Conservation (phyloP, 2,888 invertebrate species). For the Cheilosia scutellata region DNA sequence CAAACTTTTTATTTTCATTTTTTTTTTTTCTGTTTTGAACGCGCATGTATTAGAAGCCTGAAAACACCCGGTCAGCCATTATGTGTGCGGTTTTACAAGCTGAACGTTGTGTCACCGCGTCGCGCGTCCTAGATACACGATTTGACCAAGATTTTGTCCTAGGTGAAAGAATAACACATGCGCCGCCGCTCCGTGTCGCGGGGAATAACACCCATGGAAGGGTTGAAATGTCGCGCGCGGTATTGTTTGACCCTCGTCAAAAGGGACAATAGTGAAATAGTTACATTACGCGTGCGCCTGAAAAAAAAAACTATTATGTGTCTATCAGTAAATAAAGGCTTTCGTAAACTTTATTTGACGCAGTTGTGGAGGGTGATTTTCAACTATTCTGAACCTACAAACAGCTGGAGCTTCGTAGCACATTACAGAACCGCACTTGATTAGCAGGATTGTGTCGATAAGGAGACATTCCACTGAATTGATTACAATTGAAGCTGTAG, state of each 20-base stretch:
- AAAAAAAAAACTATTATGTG: too few relatives aligned
- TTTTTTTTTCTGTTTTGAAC: too few relatives aligned
- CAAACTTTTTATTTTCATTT: conserved; percentile 5
- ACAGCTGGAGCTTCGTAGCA: too few relatives aligned
- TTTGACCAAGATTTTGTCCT: conserved; percentile 40
- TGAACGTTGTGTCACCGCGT: conserved; percentile 8
- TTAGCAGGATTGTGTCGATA: too few relatives aligned
- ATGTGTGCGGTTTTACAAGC: conserved; percentile 37
- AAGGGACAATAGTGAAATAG: not conserved
- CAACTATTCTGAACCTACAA: too few relatives aligned
- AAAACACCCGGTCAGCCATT: conserved; percentile 54
- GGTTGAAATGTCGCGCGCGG: conserved; percentile 25
- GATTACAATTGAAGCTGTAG: too few relatives aligned
- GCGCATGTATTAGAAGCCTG: conserved; percentile 4
- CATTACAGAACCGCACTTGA: too few relatives aligned
- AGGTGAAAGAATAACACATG: conserved; percentile 26
- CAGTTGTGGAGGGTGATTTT: too few relatives aligned
- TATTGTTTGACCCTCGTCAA: conserved; percentile 28
- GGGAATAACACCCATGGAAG: not conserved
- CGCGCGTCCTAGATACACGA: conserved; percentile 36
- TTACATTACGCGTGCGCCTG: not conserved
- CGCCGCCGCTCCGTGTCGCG: not conserved
- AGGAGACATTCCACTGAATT: too few relatives aligned
- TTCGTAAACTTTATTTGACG: too few relatives aligned
- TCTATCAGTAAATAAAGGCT: too few relatives aligned